These are phyloP conservation scores for Drosophila aff. DNA, from an alignment of 1,140 invertebrate species.

Conservation along the genomic window DNA sequence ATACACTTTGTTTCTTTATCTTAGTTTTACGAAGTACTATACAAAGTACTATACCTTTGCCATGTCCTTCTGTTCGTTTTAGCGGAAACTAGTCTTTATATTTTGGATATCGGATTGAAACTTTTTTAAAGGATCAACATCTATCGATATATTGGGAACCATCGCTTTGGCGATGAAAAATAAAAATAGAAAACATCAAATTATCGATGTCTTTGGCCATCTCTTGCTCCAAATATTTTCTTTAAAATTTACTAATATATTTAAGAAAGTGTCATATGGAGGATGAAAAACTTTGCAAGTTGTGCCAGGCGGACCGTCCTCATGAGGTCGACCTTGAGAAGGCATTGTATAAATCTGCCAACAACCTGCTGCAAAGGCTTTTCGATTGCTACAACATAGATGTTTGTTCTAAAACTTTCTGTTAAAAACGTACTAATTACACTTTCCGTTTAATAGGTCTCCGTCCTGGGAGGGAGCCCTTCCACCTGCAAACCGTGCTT, in stretches of 20 bases:
- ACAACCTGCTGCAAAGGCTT: slow-evolving; percentile 20
- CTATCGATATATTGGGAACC: too few species aligned
- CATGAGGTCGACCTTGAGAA: neutral
- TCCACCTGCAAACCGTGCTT: neutral
- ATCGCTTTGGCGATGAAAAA: too few species aligned
- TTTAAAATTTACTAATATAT: neutral
- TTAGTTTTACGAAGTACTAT: too few species aligned
- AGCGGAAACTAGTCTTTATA: too few species aligned
- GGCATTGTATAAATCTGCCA: neutral
- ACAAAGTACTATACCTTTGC: neutral
- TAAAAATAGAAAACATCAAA: too few species aligned
- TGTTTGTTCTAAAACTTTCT: slow-evolving; percentile 2
- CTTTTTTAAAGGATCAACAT: too few species aligned
- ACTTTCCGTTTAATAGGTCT: neutral
- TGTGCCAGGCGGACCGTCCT: slow-evolving; percentile 7
- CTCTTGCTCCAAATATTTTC: neutral
- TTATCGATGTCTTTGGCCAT: neutral
- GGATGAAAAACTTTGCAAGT: slow-evolving; percentile 1
- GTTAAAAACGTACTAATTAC: too few species aligned
- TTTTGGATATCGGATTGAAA: too few species aligned
- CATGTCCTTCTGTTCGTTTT: too few species aligned
- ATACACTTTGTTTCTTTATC: neutral
- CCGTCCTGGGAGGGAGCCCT: neutral
- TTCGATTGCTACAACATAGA: slow-evolving; percentile 38
- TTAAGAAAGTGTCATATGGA: neutral